Evolutionary conservation across 2,113 vertebrate genomes (phyloP).

Genomic region (Cryptotis parvus): DNA sequence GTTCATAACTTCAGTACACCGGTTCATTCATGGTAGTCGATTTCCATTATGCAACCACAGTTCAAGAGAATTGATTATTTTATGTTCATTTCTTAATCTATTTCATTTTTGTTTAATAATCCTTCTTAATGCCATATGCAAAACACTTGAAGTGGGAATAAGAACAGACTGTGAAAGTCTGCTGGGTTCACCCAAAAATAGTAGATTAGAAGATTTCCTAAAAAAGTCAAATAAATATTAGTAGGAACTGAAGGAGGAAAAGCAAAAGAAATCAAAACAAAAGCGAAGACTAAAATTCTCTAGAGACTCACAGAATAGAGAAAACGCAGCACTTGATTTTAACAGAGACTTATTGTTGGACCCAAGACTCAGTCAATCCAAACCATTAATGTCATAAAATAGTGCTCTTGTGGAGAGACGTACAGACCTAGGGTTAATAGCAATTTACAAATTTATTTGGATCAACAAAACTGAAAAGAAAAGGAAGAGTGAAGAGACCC

Average conservation of each 20-base stretch:
- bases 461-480: constrained; percentile 55
- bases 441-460: constrained; percentile 59
- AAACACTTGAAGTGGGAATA: constrained; percentile 74
- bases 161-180: constrained; percentile 26
- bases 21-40: constrained; percentile 91
- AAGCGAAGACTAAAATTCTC: not conserved
- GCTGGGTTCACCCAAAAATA: constrained; percentile 36
- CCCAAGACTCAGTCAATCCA: constrained; percentile 15
- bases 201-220: constrained; percentile 56
- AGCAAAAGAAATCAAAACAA: not conserved
- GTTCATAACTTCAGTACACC: constrained; percentile 90
- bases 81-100: constrained; percentile 90
- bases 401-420: constrained; percentile 1
- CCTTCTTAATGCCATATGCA: constrained; percentile 81
- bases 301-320: not conserved
- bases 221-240: not conserved
- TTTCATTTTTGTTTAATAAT: constrained; percentile 88
- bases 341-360: constrained; percentile 50
- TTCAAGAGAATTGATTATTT: constrained; percentile 90
- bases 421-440: constrained; percentile 51
- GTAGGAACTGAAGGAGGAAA: not conserved
- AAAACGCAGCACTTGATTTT: constrained; percentile 27
- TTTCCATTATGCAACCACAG: constrained; percentile 92
- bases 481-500: not conserved
- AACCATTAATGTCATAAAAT: constrained; percentile 49